Percentiles rank a stretch among this genome's conserved stretches.
phyloP scores from a whole-genome alignment of 2,888 invertebrate species.

The Aelia acuminata region DNA sequence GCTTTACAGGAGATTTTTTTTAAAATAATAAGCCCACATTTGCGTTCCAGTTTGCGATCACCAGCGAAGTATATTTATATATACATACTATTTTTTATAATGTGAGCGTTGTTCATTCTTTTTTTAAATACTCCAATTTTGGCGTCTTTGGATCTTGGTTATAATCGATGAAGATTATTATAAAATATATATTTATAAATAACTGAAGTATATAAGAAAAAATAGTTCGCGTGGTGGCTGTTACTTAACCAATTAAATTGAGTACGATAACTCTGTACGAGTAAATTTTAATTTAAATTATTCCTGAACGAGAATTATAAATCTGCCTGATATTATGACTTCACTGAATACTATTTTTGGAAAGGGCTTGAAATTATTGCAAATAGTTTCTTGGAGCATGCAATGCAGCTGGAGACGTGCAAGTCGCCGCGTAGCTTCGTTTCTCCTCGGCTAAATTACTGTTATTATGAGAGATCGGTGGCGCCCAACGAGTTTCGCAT shows the following conservation, averaged over 20 bases:
- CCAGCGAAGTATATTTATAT: no score
- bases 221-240: neutral
- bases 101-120: no score
- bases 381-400: neutral
- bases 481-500: neutral
- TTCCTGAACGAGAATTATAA: neutral
- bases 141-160: no score
- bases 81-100: no score
- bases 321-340: neutral
- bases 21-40: no score
- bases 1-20: no score
- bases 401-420: neutral
- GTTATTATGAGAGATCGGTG: neutral
- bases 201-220: neutral
- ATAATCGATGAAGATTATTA: no score
- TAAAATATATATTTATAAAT: neutral
- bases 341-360: neutral
- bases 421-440: neutral
- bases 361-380: neutral
- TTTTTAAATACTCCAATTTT: no score
- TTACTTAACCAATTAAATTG: neutral
- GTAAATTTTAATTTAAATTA: neutral
- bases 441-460: neutral
- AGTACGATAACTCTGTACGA: neutral
- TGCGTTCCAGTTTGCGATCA: no score